Evolutionary conservation across 37 sponge, comb jelly and placozoan species (phyloP).

Genomic region (Agelas oroides): DNA sequence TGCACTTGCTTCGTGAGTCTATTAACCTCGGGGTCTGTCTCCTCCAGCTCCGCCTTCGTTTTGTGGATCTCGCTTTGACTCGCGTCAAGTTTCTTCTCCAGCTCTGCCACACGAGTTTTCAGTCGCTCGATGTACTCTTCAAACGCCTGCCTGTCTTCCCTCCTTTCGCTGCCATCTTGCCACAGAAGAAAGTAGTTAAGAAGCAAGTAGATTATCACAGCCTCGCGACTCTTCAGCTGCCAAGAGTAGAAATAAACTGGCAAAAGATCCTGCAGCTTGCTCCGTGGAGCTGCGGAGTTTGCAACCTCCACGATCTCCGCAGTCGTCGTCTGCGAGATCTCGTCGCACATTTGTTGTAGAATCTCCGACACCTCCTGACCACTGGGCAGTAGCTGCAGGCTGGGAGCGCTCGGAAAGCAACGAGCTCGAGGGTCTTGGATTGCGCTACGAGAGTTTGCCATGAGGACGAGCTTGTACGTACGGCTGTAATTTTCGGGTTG

Average conservation of each 20-base stretch:
- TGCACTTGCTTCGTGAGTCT: background rate
- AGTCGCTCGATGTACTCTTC: slow-evolving; percentile 34
- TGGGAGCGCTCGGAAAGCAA: no score
- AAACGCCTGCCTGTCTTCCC: background rate
- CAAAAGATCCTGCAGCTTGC: slow-evolving; percentile 14
- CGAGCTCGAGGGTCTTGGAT: no score
- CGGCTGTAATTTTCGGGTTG: no score
- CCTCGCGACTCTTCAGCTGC: background rate
- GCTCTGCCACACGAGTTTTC: slow-evolving; percentile 8
- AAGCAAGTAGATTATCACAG: slow-evolving; percentile 24
- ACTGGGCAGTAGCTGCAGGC: no score
- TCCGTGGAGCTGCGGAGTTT: background rate
- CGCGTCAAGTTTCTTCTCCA: no score
- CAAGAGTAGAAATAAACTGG: slow-evolving; percentile 33
- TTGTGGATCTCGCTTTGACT: no score
- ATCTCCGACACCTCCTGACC: background rate
- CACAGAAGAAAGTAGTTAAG: slow-evolving; percentile 30
- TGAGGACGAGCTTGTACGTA: no score
- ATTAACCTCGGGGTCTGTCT: background rate
- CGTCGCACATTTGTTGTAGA: background rate
- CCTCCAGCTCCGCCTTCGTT: background rate
- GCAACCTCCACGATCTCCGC: slow-evolving; percentile 15
- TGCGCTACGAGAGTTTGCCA: no score
- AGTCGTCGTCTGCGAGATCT: background rate
- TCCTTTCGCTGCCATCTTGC: background rate